Base-by-base conservation (phyloP, 2,797 vertebrate genomes). In the Peromyscus attwateri region DNA sequence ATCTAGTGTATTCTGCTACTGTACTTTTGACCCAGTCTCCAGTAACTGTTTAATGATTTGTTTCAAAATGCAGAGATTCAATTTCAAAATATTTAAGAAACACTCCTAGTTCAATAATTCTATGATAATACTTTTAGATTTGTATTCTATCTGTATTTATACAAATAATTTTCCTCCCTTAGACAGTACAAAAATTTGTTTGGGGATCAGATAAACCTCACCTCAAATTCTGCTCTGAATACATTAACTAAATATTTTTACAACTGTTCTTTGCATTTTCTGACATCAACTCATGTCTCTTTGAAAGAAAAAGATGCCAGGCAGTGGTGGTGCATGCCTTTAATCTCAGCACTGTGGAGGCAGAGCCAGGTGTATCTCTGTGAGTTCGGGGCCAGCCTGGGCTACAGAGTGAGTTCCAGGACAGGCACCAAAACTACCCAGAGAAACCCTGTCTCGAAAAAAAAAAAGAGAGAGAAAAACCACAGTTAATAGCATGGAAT, bases 11-110 rank as follows among this genome's bases (percentile, higher is more conserved):
- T 10, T 73, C 40, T 83, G 9, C 57, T 82, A 31, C n/a, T 89
- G 8, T 37, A 46, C 71, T 87, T 94, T 92, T 89, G 60, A 73
- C 49, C 70, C 25, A 40, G 8, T 85, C 16, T 79, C 40, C 9
- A 31, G 29, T 60, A 87, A 93, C 17, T 40, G 83, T 80, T 94
- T 94, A 34, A 66, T 13, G 0, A 91, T 57, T 77, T 49, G 80
- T 71, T 64, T 92, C n/a, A 94, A 95, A 91, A 91, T 79, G 66
- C 64, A 88, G 25, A 64, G 16, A 46, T 87, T 93, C 16, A 75
- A 66, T 60, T 84, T 64, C 21, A 14, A 62, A 87, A 91, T 19
- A 6, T 1, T 88, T 80, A 75, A 55, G 34, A 70, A n/a, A 17
- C 8, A 1, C 71, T 93, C 88, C 52, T 43, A 34, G 6, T 62